Percentiles rank a stretch among this genome's conserved stretches.
These are phyloP conservation scores for Cepphus grylle DNA, from an alignment of 2,113 vertebrate genomes.

Conservation along the genomic window DNA sequence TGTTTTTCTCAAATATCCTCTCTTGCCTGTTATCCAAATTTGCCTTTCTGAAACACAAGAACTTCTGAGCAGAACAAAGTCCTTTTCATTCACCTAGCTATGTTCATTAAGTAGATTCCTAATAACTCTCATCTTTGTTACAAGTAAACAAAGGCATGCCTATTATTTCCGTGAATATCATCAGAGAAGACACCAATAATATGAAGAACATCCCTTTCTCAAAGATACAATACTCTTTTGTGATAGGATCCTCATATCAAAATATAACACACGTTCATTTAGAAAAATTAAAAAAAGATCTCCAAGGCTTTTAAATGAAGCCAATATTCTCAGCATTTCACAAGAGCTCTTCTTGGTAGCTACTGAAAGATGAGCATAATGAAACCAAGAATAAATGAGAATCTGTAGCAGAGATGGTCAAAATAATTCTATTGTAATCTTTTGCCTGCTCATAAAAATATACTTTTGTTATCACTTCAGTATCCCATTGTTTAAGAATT, in stretches of 20 bases:
- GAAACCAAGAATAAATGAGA: not conserved
- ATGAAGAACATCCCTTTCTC: not conserved
- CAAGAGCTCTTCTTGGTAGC: not conserved
- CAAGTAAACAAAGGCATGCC: not conserved
- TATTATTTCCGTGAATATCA: not conserved
- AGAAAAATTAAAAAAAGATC: not conserved
- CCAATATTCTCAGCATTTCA: not conserved
- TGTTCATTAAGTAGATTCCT: conserved; percentile 49
- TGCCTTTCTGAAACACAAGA: conserved; percentile 39
- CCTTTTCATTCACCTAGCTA: conserved; percentile 52
- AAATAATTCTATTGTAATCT: not conserved
- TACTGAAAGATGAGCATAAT: not conserved
- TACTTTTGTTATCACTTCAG: not conserved
- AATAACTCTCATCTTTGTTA: conserved; percentile 44
- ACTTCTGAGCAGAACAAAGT: conserved; percentile 35
- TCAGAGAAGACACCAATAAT: not conserved
- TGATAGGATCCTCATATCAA: not conserved
- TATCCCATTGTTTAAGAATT: not conserved
- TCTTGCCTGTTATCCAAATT: conserved; percentile 28
- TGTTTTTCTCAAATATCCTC: conserved; percentile 39
- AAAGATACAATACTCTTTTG: not conserved
- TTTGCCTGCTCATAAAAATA: not conserved
- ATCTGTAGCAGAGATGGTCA: not conserved
- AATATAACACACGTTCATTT: not conserved
- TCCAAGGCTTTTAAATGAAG: not conserved